Base-by-base conservation (phyloP, 2,113 vertebrate genomes). In the Corythornis vintsioides region DNA sequence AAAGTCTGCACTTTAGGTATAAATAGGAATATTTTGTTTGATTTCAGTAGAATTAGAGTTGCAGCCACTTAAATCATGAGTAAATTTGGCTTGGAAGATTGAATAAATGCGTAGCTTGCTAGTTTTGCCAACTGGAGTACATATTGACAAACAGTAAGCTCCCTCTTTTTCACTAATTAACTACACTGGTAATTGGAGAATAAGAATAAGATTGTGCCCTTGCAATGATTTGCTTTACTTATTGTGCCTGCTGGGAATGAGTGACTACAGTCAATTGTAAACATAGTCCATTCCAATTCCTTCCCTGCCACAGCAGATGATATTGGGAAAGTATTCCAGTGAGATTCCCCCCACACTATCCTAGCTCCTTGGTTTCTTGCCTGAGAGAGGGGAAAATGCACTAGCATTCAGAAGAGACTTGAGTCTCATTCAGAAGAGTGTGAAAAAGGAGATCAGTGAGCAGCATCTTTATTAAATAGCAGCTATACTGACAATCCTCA, bases 131-230 rank as follows among this genome's bases (percentile, higher is more conserved):
- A 94, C 89, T 96, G 91, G 92, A 95, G 79, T 89, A 33, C 92
- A 92, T 94, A 95, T 94, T 95, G 96, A 96, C 92, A 96, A 95
- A 95, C 92, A 94, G 87, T 56, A 72, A 92, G 87, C 82, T 96
- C 82, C 63, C 78, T 83, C 66, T 80, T 84, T 91, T 94, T 82
- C 83, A 47, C 93, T 95, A 93, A 96, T 96, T 95, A 94, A 91
- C 90, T 94, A 70, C 67, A 13, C 61, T 90, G 81, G 81, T 96
- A 94, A 96, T 94, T 93, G 84, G 65, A 94, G 95, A 91, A 85
- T 86, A 92, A 94, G 88, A 93, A 84, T 87, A 86, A 94, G 90
- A 91, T 89, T 92, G 92, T 93, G 89, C 57, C 94, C 83, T 84
- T 57, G 61, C 84, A 93, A 35, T 78, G 81, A 92, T 92, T 86